These are phyloP conservation scores for Enteromius argenteus DNA, from an alignment of 2,797 vertebrate species.

Conservation along the genomic window DNA sequence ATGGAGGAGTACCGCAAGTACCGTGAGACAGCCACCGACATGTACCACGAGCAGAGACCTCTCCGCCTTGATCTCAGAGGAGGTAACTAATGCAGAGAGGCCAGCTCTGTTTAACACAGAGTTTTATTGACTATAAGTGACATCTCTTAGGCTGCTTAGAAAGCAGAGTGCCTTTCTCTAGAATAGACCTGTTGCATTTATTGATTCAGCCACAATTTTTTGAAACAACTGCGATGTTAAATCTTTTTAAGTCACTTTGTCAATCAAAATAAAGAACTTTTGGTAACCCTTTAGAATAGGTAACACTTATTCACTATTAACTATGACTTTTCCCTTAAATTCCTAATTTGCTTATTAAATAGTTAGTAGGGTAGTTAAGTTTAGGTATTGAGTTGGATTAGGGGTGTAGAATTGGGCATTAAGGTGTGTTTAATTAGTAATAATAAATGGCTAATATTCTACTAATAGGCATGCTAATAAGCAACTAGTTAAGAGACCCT, in stretches of 20 bases:
- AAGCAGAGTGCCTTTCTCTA: neutral
- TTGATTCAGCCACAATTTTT: neutral
- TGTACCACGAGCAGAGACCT: conserved; percentile 87
- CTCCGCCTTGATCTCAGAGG: conserved; percentile 92
- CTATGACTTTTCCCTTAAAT: too few relatives aligned
- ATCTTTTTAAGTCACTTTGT: neutral
- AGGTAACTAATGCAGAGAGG: conserved; percentile 76
- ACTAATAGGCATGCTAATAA: too few relatives aligned
- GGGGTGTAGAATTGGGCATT: too few relatives aligned
- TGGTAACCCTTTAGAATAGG: neutral
- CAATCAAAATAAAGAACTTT: neutral
- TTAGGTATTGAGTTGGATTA: too few relatives aligned
- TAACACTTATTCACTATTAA: too few relatives aligned
- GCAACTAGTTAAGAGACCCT: too few relatives aligned
- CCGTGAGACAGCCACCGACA: conserved; percentile 84
- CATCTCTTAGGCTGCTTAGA: neutral
- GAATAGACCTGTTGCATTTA: neutral
- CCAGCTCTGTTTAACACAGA: neutral
- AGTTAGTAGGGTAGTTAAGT: too few relatives aligned
- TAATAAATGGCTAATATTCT: too few relatives aligned
- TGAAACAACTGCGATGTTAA: neutral
- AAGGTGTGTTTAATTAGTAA: too few relatives aligned
- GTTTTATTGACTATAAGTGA: neutral
- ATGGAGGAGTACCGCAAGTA: conserved; percentile 95
- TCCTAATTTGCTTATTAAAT: too few relatives aligned